phyloP scores from a whole-genome alignment of 2,113 vertebrate species.

The Brachirus orientalis region DNA sequence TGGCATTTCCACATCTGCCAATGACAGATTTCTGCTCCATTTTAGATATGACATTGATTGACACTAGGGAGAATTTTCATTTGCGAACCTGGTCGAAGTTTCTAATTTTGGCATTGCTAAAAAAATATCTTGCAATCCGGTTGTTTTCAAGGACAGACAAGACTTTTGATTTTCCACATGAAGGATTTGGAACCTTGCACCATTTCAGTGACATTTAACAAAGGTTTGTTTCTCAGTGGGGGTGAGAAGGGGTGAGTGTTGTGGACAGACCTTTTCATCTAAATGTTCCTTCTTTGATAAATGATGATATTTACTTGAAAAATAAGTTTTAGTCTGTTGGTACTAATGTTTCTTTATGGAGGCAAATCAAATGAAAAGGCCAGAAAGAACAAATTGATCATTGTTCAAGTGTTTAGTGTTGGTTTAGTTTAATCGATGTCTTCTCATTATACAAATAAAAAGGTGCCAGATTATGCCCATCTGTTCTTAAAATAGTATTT shows the following conservation, averaged over 20 bases:
- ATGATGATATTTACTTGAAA: neutral
- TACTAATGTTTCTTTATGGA: neutral
- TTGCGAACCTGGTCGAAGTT: neutral
- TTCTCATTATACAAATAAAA: neutral
- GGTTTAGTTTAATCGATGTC: neutral
- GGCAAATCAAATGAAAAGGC: neutral
- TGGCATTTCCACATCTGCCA: slow-evolving; percentile 5
- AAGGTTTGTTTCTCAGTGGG: neutral
- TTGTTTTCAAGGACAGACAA: slow-evolving; percentile 5
- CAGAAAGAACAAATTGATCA: neutral
- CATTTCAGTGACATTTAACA: slow-evolving; percentile 28
- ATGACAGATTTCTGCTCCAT: slow-evolving; percentile 16
- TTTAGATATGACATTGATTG: neutral
- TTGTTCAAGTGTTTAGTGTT: neutral
- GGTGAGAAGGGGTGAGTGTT: neutral
- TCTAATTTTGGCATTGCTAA: neutral
- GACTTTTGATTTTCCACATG: slow-evolving; percentile 41
- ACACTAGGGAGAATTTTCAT: neutral
- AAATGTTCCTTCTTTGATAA: neutral
- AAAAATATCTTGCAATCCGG: neutral
- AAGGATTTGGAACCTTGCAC: neutral
- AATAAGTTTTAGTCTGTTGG: neutral
- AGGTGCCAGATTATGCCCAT: neutral
- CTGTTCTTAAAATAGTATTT: neutral
- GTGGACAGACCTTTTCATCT: neutral